phyloP scores from a whole-genome alignment of 37 sponge, comb jelly and placozoan genomes.

The Crambe crambe region DNA sequence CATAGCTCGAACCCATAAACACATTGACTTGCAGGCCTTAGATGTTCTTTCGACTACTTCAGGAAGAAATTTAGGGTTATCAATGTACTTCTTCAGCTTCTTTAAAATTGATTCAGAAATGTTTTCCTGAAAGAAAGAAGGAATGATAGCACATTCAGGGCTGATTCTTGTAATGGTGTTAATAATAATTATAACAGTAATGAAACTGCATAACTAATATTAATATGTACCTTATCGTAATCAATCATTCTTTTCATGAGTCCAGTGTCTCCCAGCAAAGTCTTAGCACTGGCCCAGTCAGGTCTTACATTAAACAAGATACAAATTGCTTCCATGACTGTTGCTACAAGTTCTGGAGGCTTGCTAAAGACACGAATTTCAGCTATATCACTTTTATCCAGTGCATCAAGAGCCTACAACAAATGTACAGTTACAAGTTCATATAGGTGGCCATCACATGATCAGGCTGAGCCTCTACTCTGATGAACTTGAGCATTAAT shows the following conservation, averaged over 20 bases:
- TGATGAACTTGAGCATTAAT: not conserved
- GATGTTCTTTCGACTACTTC: slow-evolving; percentile 95
- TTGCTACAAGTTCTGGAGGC: slow-evolving; percentile 94
- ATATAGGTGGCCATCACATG: no score
- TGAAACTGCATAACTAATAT: not conserved
- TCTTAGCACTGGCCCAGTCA: slow-evolving; percentile 95
- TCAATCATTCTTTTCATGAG: slow-evolving; percentile 90
- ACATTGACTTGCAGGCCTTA: slow-evolving; percentile 97
- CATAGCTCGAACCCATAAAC: slow-evolving; percentile 96
- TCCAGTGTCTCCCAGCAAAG: slow-evolving; percentile 81
- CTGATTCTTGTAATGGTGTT: not conserved
- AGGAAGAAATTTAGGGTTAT: slow-evolving; percentile 94
- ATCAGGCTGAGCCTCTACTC: not conserved
- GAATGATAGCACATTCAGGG: no score
- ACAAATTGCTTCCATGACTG: slow-evolving; percentile 97
- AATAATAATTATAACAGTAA: not conserved
- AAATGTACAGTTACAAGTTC: not conserved
- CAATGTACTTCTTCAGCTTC: slow-evolving; percentile 99
- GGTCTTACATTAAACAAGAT: slow-evolving; percentile 83
- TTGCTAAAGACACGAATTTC: slow-evolving; percentile 95
- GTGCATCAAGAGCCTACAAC: slow-evolving; percentile 83
- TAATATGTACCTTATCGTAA: slow-evolving; percentile 84
- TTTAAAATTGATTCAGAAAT: slow-evolving; percentile 87
- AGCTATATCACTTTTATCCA: slow-evolving; percentile 98
- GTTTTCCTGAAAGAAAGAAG: slow-evolving; percentile 70